A percentile compares a stretch with the other conserved stretches of the same genome.
These are phyloP conservation scores for Lithophane socia DNA, from an alignment of 2,888 invertebrate species.

Conservation along the genomic window DNA sequence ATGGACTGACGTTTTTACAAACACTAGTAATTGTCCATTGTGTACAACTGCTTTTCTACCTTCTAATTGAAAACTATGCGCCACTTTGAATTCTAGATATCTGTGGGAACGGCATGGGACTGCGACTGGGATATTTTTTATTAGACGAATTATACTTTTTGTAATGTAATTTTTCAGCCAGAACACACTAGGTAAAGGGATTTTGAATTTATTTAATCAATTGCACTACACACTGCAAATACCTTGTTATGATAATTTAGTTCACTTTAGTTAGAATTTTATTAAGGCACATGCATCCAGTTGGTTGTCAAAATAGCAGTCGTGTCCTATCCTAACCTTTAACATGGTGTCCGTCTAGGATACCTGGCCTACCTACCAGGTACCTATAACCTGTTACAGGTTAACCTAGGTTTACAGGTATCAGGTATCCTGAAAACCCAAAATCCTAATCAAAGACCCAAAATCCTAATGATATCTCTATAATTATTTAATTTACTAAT, in stretches of 20 bases:
- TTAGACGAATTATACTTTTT: conserved; percentile 40
- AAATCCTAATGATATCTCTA: neutral
- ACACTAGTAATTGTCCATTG: conserved; percentile 78
- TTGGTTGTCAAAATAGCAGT: neutral
- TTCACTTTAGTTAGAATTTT: neutral
- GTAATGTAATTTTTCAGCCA: conserved; percentile 24
- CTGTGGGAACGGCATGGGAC: conserved; percentile 52
- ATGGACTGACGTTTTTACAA: conserved; percentile 75
- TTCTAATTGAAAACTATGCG: conserved; percentile 73
- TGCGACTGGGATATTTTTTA: conserved; percentile 30
- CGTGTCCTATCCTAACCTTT: neutral
- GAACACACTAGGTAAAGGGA: conserved; percentile 10
- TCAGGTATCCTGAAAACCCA: conserved; percentile 4
- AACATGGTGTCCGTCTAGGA: neutral
- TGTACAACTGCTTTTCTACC: conserved; percentile 64
- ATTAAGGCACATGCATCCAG: neutral
- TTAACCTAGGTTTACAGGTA: too few relatives aligned
- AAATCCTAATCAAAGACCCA: neutral
- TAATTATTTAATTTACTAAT: conserved; percentile 35
- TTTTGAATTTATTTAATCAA: conserved; percentile 12
- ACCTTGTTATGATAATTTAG: too few relatives aligned
- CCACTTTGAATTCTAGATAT: conserved; percentile 57
- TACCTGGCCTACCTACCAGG: neutral
- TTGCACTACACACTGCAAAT: neutral
- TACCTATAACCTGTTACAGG: too few relatives aligned